Percentiles rank a stretch among this genome's conserved stretches.
Conservation (phyloP, 2,888 invertebrate genomes). For the Lucinisca nassula region DNA sequence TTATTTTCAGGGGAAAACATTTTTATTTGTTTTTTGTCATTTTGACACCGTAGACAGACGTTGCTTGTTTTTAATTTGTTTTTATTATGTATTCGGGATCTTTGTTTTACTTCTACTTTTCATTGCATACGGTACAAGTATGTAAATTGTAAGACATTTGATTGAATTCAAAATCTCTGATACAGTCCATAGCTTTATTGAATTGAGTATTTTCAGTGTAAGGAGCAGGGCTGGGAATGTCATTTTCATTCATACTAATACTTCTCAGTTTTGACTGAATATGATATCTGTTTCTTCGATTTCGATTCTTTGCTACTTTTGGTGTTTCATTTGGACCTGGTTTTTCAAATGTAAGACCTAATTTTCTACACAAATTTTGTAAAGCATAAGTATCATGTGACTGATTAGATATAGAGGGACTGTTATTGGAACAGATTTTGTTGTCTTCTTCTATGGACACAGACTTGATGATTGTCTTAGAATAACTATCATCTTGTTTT, state of each 20-base stretch:
- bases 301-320: not conserved
- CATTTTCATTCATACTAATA: not conserved
- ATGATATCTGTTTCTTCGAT: not conserved
- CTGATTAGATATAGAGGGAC: not conserved
- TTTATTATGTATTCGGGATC: not conserved
- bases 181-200: conserved; percentile 32
- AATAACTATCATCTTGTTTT: no score
- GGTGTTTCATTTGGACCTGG: not conserved
- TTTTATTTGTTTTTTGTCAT: conserved; percentile 29
- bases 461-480: no score
- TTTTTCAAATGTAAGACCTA: not conserved
- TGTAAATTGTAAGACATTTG: conserved; percentile 33
- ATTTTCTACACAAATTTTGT: not conserved
- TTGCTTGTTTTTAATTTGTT: not conserved
- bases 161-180: conserved; percentile 33
- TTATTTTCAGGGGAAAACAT: conserved; percentile 56
- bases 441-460: not conserved
- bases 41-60: not conserved
- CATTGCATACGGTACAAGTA: not conserved
- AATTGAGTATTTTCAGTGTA: not conserved
- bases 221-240: not conserved
- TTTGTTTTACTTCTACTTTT: no score
- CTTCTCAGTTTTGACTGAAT: not conserved
- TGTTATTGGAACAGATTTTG: not conserved
- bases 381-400: not conserved